These are phyloP conservation scores for Scarus forsteni DNA, from an alignment of 2,797 vertebrate genomes.

Conservation along the genomic window DNA sequence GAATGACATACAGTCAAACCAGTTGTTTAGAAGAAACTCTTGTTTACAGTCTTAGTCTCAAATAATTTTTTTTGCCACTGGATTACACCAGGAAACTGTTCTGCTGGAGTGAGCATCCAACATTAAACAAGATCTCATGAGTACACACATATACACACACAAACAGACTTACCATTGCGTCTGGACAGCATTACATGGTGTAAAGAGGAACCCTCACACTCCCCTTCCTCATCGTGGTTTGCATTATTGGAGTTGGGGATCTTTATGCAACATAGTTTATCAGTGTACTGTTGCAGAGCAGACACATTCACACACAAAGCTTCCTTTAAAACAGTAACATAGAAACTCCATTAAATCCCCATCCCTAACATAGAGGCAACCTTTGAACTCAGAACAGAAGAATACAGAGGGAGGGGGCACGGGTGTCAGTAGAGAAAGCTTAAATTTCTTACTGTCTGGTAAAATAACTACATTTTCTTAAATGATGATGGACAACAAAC, in stretches of 20 bases:
- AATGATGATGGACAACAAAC: conserved; percentile 67
- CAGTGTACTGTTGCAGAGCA: conserved; percentile 54
- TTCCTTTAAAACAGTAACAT: conserved; percentile 34
- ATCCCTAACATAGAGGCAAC: conserved; percentile 51
- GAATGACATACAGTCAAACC: not conserved
- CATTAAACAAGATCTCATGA: conserved; percentile 64
- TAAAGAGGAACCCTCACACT: conserved; percentile 51
- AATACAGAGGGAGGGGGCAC: conserved; percentile 10
- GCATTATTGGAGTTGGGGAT: conserved; percentile 63
- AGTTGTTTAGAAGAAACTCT: conserved; percentile 1
- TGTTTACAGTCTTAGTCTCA: conserved; percentile 38
- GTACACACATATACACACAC: conserved; percentile 50
- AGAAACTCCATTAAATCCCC: conserved; percentile 37
- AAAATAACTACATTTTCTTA: conserved; percentile 58
- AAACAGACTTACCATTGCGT: conserved; percentile 66
- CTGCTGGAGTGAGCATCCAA: conserved; percentile 44
- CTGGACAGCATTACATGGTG: conserved; percentile 74
- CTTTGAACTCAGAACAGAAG: conserved; percentile 48
- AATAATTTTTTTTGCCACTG: conserved; percentile 51
- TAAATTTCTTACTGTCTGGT: conserved; percentile 26
- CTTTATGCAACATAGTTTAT: conserved; percentile 63
- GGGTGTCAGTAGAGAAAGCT: conserved; percentile 45
- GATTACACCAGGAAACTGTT: conserved; percentile 56
- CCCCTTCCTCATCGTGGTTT: conserved; percentile 66
- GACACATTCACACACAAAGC: conserved; percentile 31